Base-by-base conservation (phyloP, 2,888 invertebrate genomes). In the Lacanobia oleracea region DNA sequence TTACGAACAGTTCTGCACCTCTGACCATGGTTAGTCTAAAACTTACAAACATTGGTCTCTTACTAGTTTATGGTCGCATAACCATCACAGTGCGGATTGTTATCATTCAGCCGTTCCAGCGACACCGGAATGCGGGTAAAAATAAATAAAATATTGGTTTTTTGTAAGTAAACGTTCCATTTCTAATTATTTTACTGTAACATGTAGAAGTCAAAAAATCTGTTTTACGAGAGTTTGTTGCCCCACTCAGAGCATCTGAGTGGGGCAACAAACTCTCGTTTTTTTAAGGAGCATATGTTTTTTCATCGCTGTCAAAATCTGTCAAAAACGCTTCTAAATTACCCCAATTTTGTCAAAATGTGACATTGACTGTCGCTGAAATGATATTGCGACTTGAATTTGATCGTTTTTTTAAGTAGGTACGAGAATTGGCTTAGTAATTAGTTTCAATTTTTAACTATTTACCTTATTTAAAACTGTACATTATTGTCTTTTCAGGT, bases 91-190 rank as follows among this genome's bases (percentile, higher is more conserved):
- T 65, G 79, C 87, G 79, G 87, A 87, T 89, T 91, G 90, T 88
- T 90, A 89, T 90, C 88, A 88, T 89, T 87, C 82, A 80, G 84
- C 82, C 77, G 84, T 85, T 85, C 75, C 45, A 61, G 67, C 67
- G 79, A 73, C 83, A 86, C 70, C 88, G 88, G 86, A 87, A 94
- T 94, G 94, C 88, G 90, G 90, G 82, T 87, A 77, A 82, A 53
- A n/a, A 40, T 71, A 67, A 21, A 21, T 61, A 83, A 79, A 78
- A 70, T 87, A 76, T 80, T 88, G 51, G 69, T 90, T 79, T 85
- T 85, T 76, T 91, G 94, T 94, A 86, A 93, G 94, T 92, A 70
- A n/a, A 33, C 2, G 33, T 33, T 33, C 6, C 9, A 1, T 43
- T 43, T 43, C 5, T 43, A 9, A 18, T 59, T 16, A 23, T 12